A percentile compares a stretch with the other conserved stretches of the same genome.
phyloP scores from a whole-genome alignment of 2,797 vertebrate species.

The Gallinago stenura region DNA sequence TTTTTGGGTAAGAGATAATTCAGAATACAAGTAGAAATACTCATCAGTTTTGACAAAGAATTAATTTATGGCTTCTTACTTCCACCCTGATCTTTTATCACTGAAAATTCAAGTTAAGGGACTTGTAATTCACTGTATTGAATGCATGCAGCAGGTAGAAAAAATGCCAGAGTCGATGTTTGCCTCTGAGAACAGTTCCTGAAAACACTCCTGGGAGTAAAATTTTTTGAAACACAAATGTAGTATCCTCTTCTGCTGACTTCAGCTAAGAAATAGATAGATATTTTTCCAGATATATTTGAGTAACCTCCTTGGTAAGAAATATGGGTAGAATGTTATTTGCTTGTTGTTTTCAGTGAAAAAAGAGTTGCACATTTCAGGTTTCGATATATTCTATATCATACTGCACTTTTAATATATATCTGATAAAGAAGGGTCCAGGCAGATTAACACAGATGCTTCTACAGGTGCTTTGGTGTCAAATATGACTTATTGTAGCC shows the following conservation, averaged over 20 bases:
- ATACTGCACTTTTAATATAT: not conserved
- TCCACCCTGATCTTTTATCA: not conserved
- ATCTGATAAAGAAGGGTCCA: not conserved
- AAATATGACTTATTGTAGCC: not conserved
- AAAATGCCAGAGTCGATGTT: not conserved
- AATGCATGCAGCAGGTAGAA: not conserved
- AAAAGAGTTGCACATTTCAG: not conserved
- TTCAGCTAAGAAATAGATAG: not conserved
- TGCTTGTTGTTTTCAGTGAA: not conserved
- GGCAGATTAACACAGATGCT: not conserved
- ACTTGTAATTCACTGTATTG: not conserved
- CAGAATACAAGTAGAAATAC: not conserved
- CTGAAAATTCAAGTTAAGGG: not conserved
- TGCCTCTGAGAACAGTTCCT: not conserved
- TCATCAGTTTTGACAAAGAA: not conserved
- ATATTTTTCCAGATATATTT: not conserved
- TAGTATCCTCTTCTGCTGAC: not conserved
- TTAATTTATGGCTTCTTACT: not conserved
- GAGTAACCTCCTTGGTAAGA: not conserved
- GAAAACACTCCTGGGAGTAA: not conserved
- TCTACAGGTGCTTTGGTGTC: not conserved
- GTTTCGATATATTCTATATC: not conserved
- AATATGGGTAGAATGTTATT: accelerated
- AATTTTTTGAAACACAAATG: not conserved
- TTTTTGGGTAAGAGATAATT: not conserved